Evolutionary conservation across 1,140 invertebrate genomes (phyloP), one percentile per base, ranked within the genome.

Genomic region (Bactericera cockerelli): DNA sequence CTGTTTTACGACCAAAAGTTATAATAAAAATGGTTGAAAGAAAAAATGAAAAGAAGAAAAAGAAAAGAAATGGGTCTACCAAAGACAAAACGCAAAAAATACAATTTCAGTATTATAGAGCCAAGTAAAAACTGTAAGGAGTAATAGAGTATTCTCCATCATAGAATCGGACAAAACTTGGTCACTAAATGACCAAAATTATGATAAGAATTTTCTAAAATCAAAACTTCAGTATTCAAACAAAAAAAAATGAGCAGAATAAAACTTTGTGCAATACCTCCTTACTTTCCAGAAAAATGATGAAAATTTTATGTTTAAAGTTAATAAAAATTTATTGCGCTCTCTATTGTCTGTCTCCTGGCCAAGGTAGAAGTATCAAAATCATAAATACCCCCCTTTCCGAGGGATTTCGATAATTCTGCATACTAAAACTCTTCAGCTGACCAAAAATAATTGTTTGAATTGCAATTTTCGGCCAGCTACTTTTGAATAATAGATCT

Each of bases 391-490:
- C 19, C 42, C 42, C 42, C 22, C n/a, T 16, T 16, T 22, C 6
- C 4, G 13, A 13, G 13, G 13, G 28, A 31, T 31, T 31, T 31
- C 42, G 19, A 49, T 49, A 22, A 19, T 49, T 49, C n/a, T 49
- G 42, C 42, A 49, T 49, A 49, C n/a, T 22, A 49, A 49, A 10
- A 49, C 42, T 49, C 42, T 49, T 49, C 42, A 49, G 42, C 42
- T 49, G 42, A 49, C 42, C 42, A 49, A 49, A 49, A 49, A 49
- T 49, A 49, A 49, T 49, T 49, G 42, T 49, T 49, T 49, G n/a
- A 16, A 49, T 49, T 16, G 42, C 19, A 4, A 49, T 49, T 49
- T 49, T 49, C 42, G 42, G n/a, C 42, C 42, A 49, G 42, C 6
- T 49, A 22, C 42, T 8, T 49, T 49, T 49, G 22, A 49, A 49